Base-by-base conservation (phyloP, 1,140 invertebrate species). In the Subanguina moxae region DNA sequence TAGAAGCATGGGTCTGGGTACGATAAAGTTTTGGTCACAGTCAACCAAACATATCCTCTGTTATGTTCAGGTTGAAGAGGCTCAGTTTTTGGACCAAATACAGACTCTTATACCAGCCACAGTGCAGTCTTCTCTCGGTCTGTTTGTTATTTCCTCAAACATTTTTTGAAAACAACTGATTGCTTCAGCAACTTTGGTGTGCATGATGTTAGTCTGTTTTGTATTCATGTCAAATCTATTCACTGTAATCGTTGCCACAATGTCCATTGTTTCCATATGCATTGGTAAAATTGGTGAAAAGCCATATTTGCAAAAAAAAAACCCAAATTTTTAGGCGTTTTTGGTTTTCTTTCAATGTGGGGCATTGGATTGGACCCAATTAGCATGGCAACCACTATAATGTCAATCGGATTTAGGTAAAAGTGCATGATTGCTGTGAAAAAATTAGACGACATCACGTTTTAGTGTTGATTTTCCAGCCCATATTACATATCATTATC, bases 321-420 rank as follows among this genome's bases (percentile, higher is more conserved):
- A 56, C 52, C 52, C 3, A 56, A 56, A 56, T 61, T 62, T 75
- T 45, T 62, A 76, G 77, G 78, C 30, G 77, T 85, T 1, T 80
- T 85, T 67, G 84, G 84, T 17, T 84, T 82, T 62, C 76, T 85
- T 62, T 66, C 75, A 21, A 68, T 81, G 43, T 84, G 84, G 80
- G 77, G 74, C 11, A 72, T 85, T 21, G 82, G 80, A 45, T 73
- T 85, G 17, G 84, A 83, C 71, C 80, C 84, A 8, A 80, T 85
- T 52, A 83, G 83, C 27, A 85, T 85, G 83, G 82, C 84, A 28
- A 83, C 84, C 42, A 72, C 83, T 7, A 82, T 85, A 21, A 84
- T 85, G 83, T 82, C 82, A 45, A 83, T 85, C 17, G 84, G 84
- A 25, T 84, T 85, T 38, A 38, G 32, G 32, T 38, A 38, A 38